Conservation (phyloP, 2,113 vertebrate genomes). For the Muntiacus reevesi region DNA sequence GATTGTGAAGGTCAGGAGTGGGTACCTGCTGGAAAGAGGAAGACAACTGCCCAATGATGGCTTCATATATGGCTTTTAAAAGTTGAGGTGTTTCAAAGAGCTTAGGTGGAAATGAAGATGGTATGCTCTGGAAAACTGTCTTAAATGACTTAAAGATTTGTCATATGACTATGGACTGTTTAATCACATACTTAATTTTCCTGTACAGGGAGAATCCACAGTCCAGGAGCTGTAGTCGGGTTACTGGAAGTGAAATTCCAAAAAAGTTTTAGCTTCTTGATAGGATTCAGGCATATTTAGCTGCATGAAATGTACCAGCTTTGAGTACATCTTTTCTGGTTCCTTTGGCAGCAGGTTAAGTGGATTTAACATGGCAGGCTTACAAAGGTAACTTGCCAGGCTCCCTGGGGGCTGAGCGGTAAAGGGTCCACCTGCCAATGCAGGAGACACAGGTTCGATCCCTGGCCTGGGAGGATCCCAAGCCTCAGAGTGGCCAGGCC, state of each 20-base stretch:
- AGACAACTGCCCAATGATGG: not conserved
- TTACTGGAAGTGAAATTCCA: conserved; percentile 82
- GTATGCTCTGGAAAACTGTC: not conserved
- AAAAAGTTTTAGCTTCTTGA: conserved; percentile 85
- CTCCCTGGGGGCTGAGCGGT: not conserved
- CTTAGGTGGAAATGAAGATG: not conserved
- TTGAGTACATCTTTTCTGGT: conserved; percentile 80
- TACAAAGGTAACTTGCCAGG: conserved; percentile 86
- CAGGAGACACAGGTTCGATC: not conserved
- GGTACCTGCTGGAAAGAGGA: not conserved
- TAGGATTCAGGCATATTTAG: conserved; percentile 84
- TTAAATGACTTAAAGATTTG: not conserved
- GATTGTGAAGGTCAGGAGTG: not conserved
- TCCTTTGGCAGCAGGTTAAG: conserved; percentile 83
- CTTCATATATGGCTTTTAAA: not conserved
- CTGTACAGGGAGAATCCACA: conserved; percentile 77
- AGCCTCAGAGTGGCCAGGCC: not conserved
- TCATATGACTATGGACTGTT: not conserved
- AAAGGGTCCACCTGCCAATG: not conserved
- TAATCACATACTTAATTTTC: conserved; percentile 75
- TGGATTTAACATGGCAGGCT: conserved; percentile 87
- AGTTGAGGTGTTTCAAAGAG: not conserved
- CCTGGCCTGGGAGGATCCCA: not conserved
- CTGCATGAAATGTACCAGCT: conserved; percentile 80
- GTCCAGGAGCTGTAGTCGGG: conserved; percentile 85